Conservation (phyloP, 1,140 invertebrate genomes). For the Oncopeltus fasciatus region DNA sequence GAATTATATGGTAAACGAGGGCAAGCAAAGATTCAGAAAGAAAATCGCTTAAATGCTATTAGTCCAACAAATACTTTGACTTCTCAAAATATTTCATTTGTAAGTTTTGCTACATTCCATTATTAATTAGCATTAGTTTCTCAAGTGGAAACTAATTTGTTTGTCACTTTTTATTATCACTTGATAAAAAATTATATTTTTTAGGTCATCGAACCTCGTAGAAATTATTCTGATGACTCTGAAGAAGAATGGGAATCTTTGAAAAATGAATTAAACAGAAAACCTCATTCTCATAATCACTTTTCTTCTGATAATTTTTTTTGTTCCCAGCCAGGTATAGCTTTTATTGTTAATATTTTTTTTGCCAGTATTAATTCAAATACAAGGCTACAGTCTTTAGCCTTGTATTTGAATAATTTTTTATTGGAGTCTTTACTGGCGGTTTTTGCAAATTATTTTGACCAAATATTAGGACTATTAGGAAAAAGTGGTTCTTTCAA, state of each 20-base stretch:
- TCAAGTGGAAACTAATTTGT: too few relatives aligned
- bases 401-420: too few relatives aligned
- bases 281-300: conserved; percentile 28
- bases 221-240: conserved; percentile 13
- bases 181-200: neutral
- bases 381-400: too few relatives aligned
- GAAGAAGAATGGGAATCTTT: conserved; percentile 35
- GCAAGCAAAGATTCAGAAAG: neutral
- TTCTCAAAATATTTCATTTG: neutral
- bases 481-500: too few relatives aligned
- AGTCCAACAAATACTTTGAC: neutral
- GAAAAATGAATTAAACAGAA: conserved; percentile 26
- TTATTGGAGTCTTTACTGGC: too few relatives aligned
- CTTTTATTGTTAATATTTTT: neutral
- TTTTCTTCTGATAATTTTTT: conserved; percentile 45
- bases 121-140: too few relatives aligned
- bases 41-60: neutral
- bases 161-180: too few relatives aligned
- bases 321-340: conserved; percentile 44
- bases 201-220: conserved; percentile 12
- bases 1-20: neutral
- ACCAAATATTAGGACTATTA: too few relatives aligned
- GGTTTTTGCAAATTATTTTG: too few relatives aligned
- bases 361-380: neutral
- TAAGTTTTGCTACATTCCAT: too few relatives aligned